Base-by-base conservation (phyloP, 2,888 invertebrate species). In the Metacarcinus magister region DNA sequence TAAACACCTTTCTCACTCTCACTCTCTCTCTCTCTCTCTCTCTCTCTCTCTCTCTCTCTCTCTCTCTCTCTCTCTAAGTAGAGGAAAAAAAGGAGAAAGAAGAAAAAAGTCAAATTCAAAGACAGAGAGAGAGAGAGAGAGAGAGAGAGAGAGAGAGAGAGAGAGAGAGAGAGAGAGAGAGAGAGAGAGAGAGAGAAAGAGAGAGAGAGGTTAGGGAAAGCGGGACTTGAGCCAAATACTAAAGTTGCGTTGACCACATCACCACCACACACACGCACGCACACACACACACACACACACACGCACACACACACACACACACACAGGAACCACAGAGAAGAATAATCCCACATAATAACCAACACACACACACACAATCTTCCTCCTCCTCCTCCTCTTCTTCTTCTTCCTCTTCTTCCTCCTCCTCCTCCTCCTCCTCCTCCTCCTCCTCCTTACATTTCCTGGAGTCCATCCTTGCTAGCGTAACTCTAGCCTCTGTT, bases 191-290 rank as follows among this genome's bases (percentile, higher is more conserved):
- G 44, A 93, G 93, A 28, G 60, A 75, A n/a, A 54, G 75, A 32
- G 94, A 28, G 94, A 82, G 82, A 82, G 94, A 82, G 54, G 28
- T 75, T 44, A 44, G 48, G 94, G 46, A 44, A 60, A 82, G 23
- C 46, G 48, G 94, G 44, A 48, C 82, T n/a, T 16, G 43, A 43
- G 87, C 43, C 82, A 75, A 67, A 43, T 93, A 60, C 94, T 82
- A 87, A 82, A 82, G 94, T 44, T 87, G 82, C 28, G 94, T 87
- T 87, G 94, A 82, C 48, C 94, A 87, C 28, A 94, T n/a, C 67
- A n/a, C 19, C 67, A n/a, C 67, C 67, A 67, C 67, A 54, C 67
- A n/a, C 67, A 54, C 23, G n/a, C 67, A 89, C 89, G 3, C 43
- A 44, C 10, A 48, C 60, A 60, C 48, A 92, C 67, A 92, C 32